phyloP scores from a whole-genome alignment of 2,888 invertebrate species.

The Diarsia dahlii region DNA sequence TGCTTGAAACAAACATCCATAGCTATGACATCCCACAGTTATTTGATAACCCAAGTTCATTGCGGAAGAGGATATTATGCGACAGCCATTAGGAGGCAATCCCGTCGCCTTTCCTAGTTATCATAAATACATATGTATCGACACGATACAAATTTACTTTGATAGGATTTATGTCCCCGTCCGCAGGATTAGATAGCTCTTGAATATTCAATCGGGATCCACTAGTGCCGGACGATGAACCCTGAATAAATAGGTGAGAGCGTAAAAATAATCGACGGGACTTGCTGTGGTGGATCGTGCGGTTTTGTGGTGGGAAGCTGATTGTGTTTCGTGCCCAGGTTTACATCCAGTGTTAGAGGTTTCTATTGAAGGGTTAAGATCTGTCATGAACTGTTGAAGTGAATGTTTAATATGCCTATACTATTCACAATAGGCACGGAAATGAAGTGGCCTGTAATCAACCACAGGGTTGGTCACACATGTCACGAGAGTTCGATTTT shows the following conservation, averaged over 20 bases:
- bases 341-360: not conserved
- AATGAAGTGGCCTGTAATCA: not conserved
- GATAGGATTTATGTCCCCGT: conserved; percentile 53
- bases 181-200: conserved; percentile 53
- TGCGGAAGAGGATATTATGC: conserved; percentile 40
- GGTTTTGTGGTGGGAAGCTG: not conserved
- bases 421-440: too few relatives aligned
- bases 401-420: not conserved
- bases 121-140: conserved; percentile 66
- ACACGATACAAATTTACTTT: conserved; percentile 58
- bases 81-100: conserved; percentile 46
- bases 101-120: conserved; percentile 53
- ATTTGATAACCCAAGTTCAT: conserved; percentile 42
- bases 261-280: conserved; percentile 47
- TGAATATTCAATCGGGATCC: conserved; percentile 63
- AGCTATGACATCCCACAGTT: conserved; percentile 3
- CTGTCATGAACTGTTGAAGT: not conserved
- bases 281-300: not conserved
- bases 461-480: not conserved
- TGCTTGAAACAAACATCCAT: conserved; percentile 3
- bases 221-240: conserved; percentile 44
- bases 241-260: conserved; percentile 57
- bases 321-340: not conserved
- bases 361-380: not conserved
- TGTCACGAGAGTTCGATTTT: not conserved